Conservation (phyloP, 2,888 invertebrate genomes). For the Encarsia formosa region DNA sequence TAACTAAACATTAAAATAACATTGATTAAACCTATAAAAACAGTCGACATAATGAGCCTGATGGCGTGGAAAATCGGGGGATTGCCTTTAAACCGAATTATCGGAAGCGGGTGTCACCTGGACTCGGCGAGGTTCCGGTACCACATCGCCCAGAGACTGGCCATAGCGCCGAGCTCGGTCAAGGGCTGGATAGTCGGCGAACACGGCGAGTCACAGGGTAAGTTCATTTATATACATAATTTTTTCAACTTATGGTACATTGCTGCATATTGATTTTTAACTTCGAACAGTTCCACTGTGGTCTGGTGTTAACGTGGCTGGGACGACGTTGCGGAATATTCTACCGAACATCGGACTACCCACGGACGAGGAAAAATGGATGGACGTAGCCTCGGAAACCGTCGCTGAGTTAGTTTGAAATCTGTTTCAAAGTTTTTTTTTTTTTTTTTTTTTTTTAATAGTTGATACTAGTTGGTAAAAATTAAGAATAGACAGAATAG, state of each 20-base stretch:
- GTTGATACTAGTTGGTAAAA: too few species aligned
- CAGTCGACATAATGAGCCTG: constrained; percentile 62
- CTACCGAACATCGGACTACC: constrained; percentile 52
- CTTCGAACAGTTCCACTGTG: constrained; percentile 54
- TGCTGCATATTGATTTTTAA: background rate
- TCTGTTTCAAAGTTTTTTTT: too few species aligned
- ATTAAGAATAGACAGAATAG: too few species aligned
- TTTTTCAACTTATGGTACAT: too few species aligned
- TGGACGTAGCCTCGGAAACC: constrained; percentile 54
- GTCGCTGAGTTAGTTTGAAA: constrained; percentile 40
- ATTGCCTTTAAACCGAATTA: constrained; percentile 58
- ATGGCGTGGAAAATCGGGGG: constrained; percentile 65
- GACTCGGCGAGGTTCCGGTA: constrained; percentile 62
- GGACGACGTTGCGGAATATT: constrained; percentile 54
- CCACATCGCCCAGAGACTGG: constrained; percentile 57
- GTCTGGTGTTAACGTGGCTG: constrained; percentile 59
- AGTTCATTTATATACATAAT: too few species aligned
- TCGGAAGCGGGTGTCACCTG: constrained; percentile 63
- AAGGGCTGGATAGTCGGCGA: constrained; percentile 66
- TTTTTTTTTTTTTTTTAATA: too few species aligned
- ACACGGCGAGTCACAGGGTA: constrained; percentile 63
- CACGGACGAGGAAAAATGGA: constrained; percentile 55
- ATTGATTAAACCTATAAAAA: too few species aligned
- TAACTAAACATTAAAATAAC: too few species aligned
- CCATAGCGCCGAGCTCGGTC: constrained; percentile 56